phyloP scores from a whole-genome alignment of 2,888 invertebrate genomes.

The Scaptomyza tumidula region DNA sequence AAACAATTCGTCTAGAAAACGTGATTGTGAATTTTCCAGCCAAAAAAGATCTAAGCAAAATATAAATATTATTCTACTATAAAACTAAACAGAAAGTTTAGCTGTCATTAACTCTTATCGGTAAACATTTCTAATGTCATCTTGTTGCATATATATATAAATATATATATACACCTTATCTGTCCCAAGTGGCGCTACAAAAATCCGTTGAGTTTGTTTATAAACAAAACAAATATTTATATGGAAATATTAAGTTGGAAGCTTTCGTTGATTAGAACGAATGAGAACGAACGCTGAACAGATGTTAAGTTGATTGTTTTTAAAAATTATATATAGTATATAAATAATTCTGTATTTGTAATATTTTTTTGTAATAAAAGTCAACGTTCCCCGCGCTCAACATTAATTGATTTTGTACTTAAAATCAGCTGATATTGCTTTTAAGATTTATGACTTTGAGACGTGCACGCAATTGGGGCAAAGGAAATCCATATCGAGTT shows the following conservation, averaged over 20 bases:
- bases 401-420: slow-evolving; percentile 46
- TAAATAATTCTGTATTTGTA: neutral
- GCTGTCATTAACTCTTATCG: slow-evolving; percentile 7
- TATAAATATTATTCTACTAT: neutral
- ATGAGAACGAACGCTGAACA: slow-evolving; percentile 5
- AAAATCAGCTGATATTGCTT: slow-evolving; percentile 48
- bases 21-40: neutral
- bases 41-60: neutral
- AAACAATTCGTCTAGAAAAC: no score
- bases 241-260: slow-evolving; percentile 2
- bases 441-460: slow-evolving; percentile 37
- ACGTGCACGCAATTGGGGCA: neutral
- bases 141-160: neutral
- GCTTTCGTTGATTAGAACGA: slow-evolving; percentile 5
- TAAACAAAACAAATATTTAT: slow-evolving; percentile 45
- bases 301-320: slow-evolving; percentile 31
- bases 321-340: neutral
- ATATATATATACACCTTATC: slow-evolving; percentile 27
- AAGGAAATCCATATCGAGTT: neutral
- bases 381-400: slow-evolving; percentile 43
- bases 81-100: neutral
- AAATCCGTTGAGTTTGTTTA: slow-evolving; percentile 51
- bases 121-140: slow-evolving; percentile 21
- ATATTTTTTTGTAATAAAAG: slow-evolving; percentile 16
- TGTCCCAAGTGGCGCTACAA: slow-evolving; percentile 25